Evolutionary conservation across 2,888 invertebrate genomes (phyloP).

Genomic region (Aporophyla lueneburgensis): DNA sequence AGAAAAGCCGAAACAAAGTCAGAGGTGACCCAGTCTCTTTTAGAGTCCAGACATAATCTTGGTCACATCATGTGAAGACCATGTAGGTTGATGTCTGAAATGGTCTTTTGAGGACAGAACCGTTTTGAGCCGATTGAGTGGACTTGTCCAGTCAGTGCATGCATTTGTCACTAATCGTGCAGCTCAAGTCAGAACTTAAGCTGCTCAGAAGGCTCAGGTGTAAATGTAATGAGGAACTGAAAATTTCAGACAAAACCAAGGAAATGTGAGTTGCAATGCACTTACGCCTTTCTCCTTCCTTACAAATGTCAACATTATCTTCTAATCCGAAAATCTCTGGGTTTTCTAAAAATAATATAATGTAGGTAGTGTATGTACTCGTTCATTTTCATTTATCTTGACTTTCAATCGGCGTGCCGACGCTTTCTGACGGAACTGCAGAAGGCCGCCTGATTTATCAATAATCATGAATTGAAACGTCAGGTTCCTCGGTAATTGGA

Average conservation of each 20-base stretch:
- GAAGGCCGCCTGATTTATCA: conserved; percentile 12
- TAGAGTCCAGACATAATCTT: too few relatives aligned
- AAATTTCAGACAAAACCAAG: not conserved
- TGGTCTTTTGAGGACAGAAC: too few relatives aligned
- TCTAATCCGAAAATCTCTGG: conserved; percentile 3
- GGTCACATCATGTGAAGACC: too few relatives aligned
- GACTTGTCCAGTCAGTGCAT: too few relatives aligned
- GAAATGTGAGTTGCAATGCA: too few relatives aligned
- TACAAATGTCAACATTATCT: conserved; percentile 26
- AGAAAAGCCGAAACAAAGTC: too few relatives aligned
- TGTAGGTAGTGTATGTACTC: not conserved
- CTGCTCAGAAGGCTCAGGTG: too few relatives aligned
- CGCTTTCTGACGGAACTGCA: not conserved
- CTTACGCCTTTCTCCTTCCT: not conserved
- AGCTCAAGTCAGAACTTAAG: too few relatives aligned
- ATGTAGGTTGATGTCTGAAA: too few relatives aligned
- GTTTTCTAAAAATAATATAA: not conserved
- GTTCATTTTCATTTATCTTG: conserved; percentile 30
- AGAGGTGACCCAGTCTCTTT: too few relatives aligned
- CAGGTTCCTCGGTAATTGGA: not conserved
- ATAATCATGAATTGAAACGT: conserved; percentile 1
- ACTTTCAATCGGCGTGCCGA: conserved; percentile 22
- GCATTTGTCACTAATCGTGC: too few relatives aligned
- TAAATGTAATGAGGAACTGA: not conserved
- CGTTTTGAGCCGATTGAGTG: too few relatives aligned